These are phyloP conservation scores for Temnothorax curvispinosus DNA, from an alignment of 1,140 invertebrate genomes.

Conservation along the genomic window DNA sequence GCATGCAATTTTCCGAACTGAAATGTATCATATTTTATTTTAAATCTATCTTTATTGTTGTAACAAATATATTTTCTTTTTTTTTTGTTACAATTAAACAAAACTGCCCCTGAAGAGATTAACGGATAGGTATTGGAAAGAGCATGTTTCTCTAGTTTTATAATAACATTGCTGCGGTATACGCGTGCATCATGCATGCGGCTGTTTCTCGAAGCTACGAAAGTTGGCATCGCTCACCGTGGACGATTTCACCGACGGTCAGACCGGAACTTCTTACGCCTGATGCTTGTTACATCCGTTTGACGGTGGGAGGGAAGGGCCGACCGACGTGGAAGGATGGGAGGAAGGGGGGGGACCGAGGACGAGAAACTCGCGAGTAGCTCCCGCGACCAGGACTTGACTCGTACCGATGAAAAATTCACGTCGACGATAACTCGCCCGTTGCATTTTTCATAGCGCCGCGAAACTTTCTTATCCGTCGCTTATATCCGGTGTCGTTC, in stretches of 20 bases:
- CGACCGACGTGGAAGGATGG: not conserved
- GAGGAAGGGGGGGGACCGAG: not conserved
- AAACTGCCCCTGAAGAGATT: not conserved
- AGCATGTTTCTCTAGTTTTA: not conserved
- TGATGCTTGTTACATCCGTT: conserved; percentile 57
- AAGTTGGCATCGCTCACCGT: conserved; percentile 36
- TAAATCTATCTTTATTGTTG: not conserved
- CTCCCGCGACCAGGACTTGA: conserved; percentile 60
- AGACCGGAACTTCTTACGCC: conserved; percentile 50
- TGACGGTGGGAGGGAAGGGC: conserved; percentile 4
- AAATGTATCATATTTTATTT: not conserved
- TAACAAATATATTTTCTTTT: not conserved
- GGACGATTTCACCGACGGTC: conserved; percentile 20
- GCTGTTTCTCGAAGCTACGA: conserved; percentile 17
- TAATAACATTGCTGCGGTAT: not conserved
- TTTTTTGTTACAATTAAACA: not conserved
- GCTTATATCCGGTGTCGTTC: conserved; percentile 83
- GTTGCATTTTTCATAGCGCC: conserved; percentile 84
- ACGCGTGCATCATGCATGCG: conserved; percentile 37
- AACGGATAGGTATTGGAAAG: not conserved
- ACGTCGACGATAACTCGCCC: conserved; percentile 82
- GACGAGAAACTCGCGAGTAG: conserved; percentile 52
- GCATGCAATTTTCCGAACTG: not conserved
- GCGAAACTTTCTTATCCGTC: conserved; percentile 83
- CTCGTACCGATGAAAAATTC: conserved; percentile 83